Percentiles rank a stretch among this genome's conserved stretches.
phyloP scores from a whole-genome alignment of 1,140 invertebrate genomes.

The Megalonaias nervosa region DNA sequence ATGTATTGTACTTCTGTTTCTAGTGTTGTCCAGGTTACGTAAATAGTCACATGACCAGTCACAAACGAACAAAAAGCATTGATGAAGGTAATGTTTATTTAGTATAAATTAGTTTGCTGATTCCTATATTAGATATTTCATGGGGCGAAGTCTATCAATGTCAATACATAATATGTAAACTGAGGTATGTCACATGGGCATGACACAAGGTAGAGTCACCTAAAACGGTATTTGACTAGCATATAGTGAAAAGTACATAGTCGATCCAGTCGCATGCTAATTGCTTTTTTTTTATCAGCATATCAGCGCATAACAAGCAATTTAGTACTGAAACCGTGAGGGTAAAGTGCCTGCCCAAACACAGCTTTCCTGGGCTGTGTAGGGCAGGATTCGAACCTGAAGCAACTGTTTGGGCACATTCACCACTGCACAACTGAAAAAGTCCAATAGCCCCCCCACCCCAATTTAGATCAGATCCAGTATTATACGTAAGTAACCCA shows the following conservation, averaged over 20 bases:
- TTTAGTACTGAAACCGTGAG: constrained; percentile 36
- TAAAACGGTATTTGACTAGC: neutral
- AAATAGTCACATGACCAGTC: constrained; percentile 82
- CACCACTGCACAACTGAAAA: no score
- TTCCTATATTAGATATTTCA: neutral
- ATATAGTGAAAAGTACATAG: constrained; percentile 65
- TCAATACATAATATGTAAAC: neutral
- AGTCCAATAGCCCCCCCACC: no score
- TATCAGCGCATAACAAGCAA: no score
- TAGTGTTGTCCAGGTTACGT: constrained; percentile 77
- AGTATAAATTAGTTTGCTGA: neutral
- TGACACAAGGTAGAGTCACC: neutral
- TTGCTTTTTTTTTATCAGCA: constrained; percentile 32
- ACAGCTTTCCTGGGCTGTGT: no score
- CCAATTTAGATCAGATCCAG: no score
- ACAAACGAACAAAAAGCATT: constrained; percentile 79
- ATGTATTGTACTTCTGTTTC: constrained; percentile 31
- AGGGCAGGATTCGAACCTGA: no score
- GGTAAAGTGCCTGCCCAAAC: constrained; percentile 72
- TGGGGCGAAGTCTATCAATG: neutral
- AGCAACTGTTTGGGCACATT: no score
- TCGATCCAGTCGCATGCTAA: constrained; percentile 66
- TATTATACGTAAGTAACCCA: no score
- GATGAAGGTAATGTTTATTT: constrained; percentile 75
- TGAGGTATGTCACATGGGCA: constrained; percentile 70